Evolutionary conservation across 1,140 invertebrate genomes (phyloP), one percentile per base, ranked within the genome.

Genomic region (Oryctes rhinoceros): DNA sequence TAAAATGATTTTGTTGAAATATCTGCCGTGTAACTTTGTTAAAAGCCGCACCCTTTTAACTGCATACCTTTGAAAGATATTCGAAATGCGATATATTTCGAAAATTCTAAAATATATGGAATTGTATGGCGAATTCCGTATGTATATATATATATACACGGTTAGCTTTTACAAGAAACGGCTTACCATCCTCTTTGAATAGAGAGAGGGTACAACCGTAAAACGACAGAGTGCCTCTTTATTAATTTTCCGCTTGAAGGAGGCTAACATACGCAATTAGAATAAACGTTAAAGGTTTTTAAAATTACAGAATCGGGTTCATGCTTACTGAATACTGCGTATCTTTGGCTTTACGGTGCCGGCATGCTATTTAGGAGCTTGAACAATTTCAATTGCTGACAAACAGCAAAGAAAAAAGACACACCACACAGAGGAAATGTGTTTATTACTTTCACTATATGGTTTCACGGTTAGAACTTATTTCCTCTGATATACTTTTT

Each of bases 351-450:
- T 67, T 67, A 53, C 49, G 49, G 49, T 53, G 11, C 9, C n/a
- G 49, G 49, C 49, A 18, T 35, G 65, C 65, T 5, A 11, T 67
- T 67, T 30, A 67, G 65, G 3, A 24, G 65, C 65, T 6, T 13
- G 39, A 44, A 67, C 65, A 67, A 67, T 67, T 67, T 67, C 30
- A 67, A 67, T 67, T 67, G 30, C 65, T 67, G 18, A 53, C 49
- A 53, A 53, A 53, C 49, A 53, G 49, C 49, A 13, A 15, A 53
- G 49, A 53, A 53, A 13, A 53, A 53, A 18, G 49, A 15, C 49
- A 18, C 13, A 4, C 13, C 65, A 24, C 65, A 67, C 18, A 30
- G 30, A 18, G 30, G 20, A 35, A 67, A 35, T 35, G 65, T 67
- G 65, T 67, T 67, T 67, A 67, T 67, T 67, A 67, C 18, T 67